Base-by-base conservation (phyloP, 2,797 vertebrate species). In the Jordanella pulchra region DNA sequence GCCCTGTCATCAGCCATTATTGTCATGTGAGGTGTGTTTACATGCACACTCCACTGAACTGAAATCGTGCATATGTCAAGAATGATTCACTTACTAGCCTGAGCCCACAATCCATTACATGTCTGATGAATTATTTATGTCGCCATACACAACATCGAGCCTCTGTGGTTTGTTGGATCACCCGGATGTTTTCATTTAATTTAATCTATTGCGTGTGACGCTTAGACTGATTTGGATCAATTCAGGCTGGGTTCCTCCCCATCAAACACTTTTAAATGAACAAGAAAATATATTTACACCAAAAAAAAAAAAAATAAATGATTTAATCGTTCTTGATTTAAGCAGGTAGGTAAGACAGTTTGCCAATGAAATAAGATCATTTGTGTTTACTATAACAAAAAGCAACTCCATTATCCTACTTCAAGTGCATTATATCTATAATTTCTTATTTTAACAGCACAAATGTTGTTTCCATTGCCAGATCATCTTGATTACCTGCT, bases 51-150 rank as follows among this genome's bases (percentile, higher is more conserved):
- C 82, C 69, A 72, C 83, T 77, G 84, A 79, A 67, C 86, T 82
- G 82, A 89, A 89, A 86, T 88, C 15, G n/a, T 83, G 87, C 87
- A 92, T 91, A 92, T 92, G 92, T 91, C 90, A 86, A 89, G 82
- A 87, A 86, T 89, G 92, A 93, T 91, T 92, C 89, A 92, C 86
- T 84, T 83, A 70, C 73, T 76, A 84, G 85, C 87, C 82, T 13
- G 63, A 84, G 86, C 80, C 80, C 84, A 76, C 86, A 88, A 87
- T 87, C 85, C 87, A 81, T 90, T 89, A 85, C 87, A 80, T 85
- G 76, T 51, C 53, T 60, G 45, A 63, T 91, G 77, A 91, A 89
- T 92, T 89, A 89, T 92, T 91, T 83, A 90, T 86, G 69, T 83
- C 48, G 74, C 76, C 13, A 51, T 71, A 63, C 80, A 74, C 67